phyloP scores from a whole-genome alignment of 2,797 vertebrate genomes.

The Setipinna tenuifilis region DNA sequence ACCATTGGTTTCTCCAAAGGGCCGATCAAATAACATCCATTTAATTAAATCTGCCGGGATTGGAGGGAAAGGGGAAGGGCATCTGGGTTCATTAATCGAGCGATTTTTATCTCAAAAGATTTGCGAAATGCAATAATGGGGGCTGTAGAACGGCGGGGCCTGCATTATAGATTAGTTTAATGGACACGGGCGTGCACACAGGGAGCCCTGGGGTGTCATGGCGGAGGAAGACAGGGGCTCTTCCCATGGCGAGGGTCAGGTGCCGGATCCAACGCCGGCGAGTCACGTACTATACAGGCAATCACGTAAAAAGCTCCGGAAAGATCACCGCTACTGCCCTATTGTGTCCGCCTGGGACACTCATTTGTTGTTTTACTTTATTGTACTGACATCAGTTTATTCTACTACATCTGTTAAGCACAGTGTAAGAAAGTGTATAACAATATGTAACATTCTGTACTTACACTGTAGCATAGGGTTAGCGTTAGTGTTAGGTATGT shows the following conservation, averaged over 20 bases:
- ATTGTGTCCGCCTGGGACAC: no score
- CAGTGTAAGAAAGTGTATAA: no score
- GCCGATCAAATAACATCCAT: slow-evolving; percentile 18
- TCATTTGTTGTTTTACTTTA: no score
- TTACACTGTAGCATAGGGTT: no score
- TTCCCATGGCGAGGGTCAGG: neutral
- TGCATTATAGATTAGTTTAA: slow-evolving; percentile 14
- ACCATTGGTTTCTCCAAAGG: neutral
- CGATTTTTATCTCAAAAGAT: slow-evolving; percentile 21
- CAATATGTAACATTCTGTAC: no score
- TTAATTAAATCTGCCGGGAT: slow-evolving; percentile 14
- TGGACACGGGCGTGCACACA: neutral
- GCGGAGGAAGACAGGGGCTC: neutral
- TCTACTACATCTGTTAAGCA: no score
- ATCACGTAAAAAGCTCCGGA: neutral
- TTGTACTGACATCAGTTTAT: no score
- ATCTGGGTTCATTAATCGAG: slow-evolving; percentile 25
- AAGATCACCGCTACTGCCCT: neutral
- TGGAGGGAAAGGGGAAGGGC: neutral
- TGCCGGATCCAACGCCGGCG: neutral
- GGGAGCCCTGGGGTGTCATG: neutral
- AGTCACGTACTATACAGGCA: neutral
- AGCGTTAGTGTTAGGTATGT: no score
- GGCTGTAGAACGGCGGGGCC: neutral
- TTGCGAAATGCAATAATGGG: slow-evolving; percentile 18